A percentile compares a stretch with the other conserved stretches of the same genome.
phyloP scores from a whole-genome alignment of 2,113 vertebrate genomes.

The Carollia perspicillata region DNA sequence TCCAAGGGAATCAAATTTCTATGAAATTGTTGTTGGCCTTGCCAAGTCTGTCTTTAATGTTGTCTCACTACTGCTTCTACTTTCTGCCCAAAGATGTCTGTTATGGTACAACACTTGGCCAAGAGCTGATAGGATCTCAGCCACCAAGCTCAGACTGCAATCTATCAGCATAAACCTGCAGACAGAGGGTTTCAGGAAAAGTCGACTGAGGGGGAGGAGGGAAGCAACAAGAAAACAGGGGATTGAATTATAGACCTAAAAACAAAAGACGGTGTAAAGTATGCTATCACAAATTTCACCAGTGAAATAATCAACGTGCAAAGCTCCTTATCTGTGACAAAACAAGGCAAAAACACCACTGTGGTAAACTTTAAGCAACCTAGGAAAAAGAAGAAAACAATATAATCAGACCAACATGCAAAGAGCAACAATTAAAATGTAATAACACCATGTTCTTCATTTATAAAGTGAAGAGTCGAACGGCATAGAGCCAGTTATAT shows the following conservation, averaged over 20 bases:
- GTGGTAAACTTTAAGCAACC: neutral
- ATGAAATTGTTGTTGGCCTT: slow-evolving; percentile 61
- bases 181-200: slow-evolving; percentile 48
- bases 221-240: neutral
- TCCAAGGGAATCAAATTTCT: slow-evolving; percentile 74
- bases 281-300: neutral
- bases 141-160: slow-evolving; percentile 55
- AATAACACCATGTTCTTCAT: neutral
- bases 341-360: slow-evolving; percentile 15
- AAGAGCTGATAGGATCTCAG: slow-evolving; percentile 57
- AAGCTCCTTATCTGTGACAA: neutral
- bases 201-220: neutral
- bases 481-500: neutral
- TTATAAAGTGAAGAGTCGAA: neutral
- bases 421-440: slow-evolving; percentile 27
- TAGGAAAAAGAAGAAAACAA: slow-evolving; percentile 16
- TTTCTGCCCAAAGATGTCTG: slow-evolving; percentile 59
- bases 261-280: neutral
- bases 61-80: slow-evolving; percentile 69
- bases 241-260: neutral
- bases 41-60: slow-evolving; percentile 73
- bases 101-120: slow-evolving; percentile 58
- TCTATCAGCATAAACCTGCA: slow-evolving; percentile 41
- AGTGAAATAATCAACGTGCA: neutral
- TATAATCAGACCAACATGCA: neutral